A percentile compares a stretch with the other conserved stretches of the same genome.
Conservation (phyloP, 2,888 invertebrate species). For the Apoda limacodes region DNA sequence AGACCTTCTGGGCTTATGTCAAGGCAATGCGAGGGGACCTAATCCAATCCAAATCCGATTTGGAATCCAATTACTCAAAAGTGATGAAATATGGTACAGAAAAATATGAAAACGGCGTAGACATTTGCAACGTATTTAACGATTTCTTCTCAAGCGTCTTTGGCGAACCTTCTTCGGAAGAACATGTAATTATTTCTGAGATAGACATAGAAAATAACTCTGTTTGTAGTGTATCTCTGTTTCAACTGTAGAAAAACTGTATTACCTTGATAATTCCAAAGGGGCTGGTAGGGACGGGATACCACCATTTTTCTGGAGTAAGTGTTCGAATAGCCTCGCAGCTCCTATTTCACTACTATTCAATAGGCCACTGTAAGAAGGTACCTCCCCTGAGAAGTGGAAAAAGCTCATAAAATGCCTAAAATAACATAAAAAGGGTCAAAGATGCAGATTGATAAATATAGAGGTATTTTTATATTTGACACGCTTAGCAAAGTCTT, state of each 20-base stretch:
- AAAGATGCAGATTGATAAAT: conserved; percentile 7
- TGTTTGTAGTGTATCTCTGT: no score
- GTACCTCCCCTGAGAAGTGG: conserved; percentile 7
- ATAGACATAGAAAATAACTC: no score
- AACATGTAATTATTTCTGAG: no score
- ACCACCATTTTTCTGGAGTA: not conserved
- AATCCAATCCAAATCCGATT: not conserved
- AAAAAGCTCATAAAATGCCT: conserved; percentile 11
- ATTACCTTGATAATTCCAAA: not conserved
- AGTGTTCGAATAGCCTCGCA: not conserved
- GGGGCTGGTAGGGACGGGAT: not conserved
- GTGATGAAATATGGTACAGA: no score
- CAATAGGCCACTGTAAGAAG: not conserved
- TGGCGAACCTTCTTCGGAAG: not conserved
- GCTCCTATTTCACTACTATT: not conserved
- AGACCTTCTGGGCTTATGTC: not conserved
- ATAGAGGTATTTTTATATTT: conserved; percentile 9
- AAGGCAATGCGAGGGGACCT: not conserved
- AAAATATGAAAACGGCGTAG: not conserved
- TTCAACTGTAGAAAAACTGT: no score
- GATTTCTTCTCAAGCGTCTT: not conserved
- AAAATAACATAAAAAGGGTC: conserved; percentile 8
- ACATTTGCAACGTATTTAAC: not conserved
- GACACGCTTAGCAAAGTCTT: conserved; percentile 8
- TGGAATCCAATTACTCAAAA: not conserved